Evolutionary conservation across 2,113 vertebrate species (phyloP).

Genomic region (Kobus ellipsiprymnus): DNA sequence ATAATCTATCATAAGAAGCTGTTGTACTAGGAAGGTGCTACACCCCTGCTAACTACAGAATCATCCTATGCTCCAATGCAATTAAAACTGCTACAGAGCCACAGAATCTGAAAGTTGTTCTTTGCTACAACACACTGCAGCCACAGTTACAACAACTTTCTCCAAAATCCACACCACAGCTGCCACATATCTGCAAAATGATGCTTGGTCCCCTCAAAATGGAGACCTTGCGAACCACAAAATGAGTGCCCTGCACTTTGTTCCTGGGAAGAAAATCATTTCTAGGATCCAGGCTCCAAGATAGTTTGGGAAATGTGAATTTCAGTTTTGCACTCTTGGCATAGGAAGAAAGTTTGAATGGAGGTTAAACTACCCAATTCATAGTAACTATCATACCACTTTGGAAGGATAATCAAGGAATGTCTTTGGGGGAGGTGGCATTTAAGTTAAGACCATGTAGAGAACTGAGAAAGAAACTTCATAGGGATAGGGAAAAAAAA

Average conservation of each 20-base stretch:
- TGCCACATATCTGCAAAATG: neutral
- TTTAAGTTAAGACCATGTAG: neutral
- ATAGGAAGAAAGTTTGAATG: neutral
- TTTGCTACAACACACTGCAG: neutral
- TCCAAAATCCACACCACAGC: neutral
- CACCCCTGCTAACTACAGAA: neutral
- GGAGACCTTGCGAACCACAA: neutral
- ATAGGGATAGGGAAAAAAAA: neutral
- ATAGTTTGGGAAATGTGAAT: neutral
- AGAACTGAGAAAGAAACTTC: neutral
- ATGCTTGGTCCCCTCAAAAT: neutral
- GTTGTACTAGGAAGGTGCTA: neutral
- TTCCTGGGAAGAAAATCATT: neutral
- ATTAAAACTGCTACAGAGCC: neutral
- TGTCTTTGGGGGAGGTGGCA: neutral
- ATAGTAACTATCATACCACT: neutral
- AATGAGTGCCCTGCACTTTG: neutral
- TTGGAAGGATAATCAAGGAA: neutral
- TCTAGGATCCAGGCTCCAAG: neutral
- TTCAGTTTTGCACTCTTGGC: slow-evolving; percentile 11
- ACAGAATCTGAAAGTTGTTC: neutral
- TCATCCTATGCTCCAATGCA: neutral
- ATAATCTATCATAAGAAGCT: neutral
- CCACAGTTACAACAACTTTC: neutral
- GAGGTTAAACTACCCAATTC: neutral